Percentiles rank a stretch among this genome's conserved stretches.
Conservation (phyloP, 1,140 invertebrate species). For the Acromyrmex heyeri region DNA sequence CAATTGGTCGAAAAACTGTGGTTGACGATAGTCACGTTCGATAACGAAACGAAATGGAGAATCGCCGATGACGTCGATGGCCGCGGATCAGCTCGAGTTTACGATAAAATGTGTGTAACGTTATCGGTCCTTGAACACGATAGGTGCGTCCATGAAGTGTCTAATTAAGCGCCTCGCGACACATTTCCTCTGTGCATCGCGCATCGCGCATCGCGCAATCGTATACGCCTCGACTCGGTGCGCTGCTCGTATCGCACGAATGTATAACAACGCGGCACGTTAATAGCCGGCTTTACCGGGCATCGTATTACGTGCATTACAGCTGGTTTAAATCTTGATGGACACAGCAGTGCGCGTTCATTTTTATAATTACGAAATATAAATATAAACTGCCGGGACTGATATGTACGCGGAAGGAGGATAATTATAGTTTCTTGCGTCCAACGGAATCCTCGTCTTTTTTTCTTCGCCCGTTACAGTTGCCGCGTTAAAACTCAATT, state of each 20-base stretch:
- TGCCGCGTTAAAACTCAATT: background rate
- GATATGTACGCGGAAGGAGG: conserved; percentile 32
- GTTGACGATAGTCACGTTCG: background rate
- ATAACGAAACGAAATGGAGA: background rate
- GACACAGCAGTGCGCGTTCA: conserved; percentile 25
- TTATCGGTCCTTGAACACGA: conserved; percentile 56
- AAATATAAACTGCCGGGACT: conserved; percentile 39
- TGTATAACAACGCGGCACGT: conserved; percentile 49
- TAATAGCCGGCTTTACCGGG: conserved; percentile 42
- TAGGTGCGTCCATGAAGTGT: conserved; percentile 46
- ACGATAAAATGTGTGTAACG: conserved; percentile 29
- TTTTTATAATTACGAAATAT: conserved; percentile 60
- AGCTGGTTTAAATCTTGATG: conserved; percentile 52
- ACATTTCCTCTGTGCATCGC: conserved; percentile 27
- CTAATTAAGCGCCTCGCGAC: conserved; percentile 55
- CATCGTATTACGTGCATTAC: conserved; percentile 44
- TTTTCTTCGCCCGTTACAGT: conserved; percentile 14
- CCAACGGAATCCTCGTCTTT: background rate
- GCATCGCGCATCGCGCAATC: background rate
- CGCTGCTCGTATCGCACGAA: conserved; percentile 22
- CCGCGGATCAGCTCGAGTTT: background rate
- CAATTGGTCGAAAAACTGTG: background rate
- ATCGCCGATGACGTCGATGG: conserved; percentile 14
- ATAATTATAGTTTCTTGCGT: conserved; percentile 54
- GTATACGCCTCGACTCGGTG: conserved; percentile 4